Base-by-base conservation (phyloP, 2,797 vertebrate species). In the Siniperca scherzeri region DNA sequence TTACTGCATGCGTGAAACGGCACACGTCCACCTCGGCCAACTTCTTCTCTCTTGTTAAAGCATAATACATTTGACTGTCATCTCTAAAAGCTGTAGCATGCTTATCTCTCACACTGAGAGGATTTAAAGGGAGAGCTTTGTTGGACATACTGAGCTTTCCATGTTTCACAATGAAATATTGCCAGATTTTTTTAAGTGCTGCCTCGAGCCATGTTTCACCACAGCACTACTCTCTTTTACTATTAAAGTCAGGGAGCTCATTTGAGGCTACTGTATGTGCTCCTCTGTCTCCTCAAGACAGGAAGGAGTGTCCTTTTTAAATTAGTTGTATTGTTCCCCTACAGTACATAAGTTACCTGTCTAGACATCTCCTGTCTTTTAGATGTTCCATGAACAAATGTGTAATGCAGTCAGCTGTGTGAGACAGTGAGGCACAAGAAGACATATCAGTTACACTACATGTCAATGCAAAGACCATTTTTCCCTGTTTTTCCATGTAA, bases 101-200 rank as follows among this genome's bases (percentile, higher is more conserved):
- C 91, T 92, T 92, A 92, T 91, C 88, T 87, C 78, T 84, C 80
- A 61, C 76, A 60, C 83, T 84, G 90, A 90, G 88, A 87, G 89
- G 91, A 89, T 93, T 93, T 91, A 86, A 91, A 87, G 80, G 66
- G 21, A 89, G 84, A 89, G 88, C 78, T 92, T 90, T 90, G 91
- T 94, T 87, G 89, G 91, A 92, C 91, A 89, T 72, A 81, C 90
- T 84, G 86, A 90, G 90, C 91, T 88, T 84, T 84, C 81, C 84
- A 73, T 91, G 85, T 93, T 88, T 91, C 88, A 86, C 84, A 83
- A 83, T 87, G 88, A 94, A 93, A 92, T 89, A 90, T 92, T 87
- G 87, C 87, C 78, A 74, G 84, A 80, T 90, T 88, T 90, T 85
- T 83, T 80, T 64, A 83, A 88, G 86, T 79, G 87, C 87, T 44